These are phyloP conservation scores for Drosophila ficusphila DNA, from an alignment of 1,140 invertebrate species.

Conservation along the genomic window DNA sequence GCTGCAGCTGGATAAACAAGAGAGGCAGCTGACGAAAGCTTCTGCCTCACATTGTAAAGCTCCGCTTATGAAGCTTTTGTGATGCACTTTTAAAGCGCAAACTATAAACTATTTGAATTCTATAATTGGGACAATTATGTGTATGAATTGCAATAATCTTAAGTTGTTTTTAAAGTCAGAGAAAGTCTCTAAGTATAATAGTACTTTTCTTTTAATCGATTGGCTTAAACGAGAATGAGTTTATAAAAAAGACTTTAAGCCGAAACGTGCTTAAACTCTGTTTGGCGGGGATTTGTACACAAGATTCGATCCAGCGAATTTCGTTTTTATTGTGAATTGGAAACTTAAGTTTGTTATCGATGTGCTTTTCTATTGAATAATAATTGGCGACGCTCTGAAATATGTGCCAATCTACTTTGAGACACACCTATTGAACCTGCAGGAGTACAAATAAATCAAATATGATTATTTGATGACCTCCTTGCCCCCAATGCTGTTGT, in stretches of 20 bases:
- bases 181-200: too few relatives aligned
- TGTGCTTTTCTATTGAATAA: not conserved
- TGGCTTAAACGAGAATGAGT: conserved; percentile 3
- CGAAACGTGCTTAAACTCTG: conserved; percentile 18
- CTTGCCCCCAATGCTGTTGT: conserved; percentile 8
- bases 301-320: not conserved
- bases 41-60: conserved; percentile 34
- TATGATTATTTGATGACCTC: conserved; percentile 33
- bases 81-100: conserved; percentile 42
- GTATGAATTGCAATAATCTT: not conserved
- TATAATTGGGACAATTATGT: conserved; percentile 9
- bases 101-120: not conserved
- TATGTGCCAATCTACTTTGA: not conserved
- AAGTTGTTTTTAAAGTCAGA: not conserved
- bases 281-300: not conserved
- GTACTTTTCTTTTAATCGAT: too few relatives aligned
- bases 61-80: conserved; percentile 26
- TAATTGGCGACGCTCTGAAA: not conserved
- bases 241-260: not conserved
- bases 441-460: conserved; percentile 10
- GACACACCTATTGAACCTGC: not conserved
- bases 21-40: conserved; percentile 27
- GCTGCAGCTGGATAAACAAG: conserved; percentile 31
- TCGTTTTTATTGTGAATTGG: not conserved
- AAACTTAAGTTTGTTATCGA: not conserved